These are phyloP conservation scores for Pantala flavescens DNA, from an alignment of 1,140 invertebrate genomes.

Conservation along the genomic window DNA sequence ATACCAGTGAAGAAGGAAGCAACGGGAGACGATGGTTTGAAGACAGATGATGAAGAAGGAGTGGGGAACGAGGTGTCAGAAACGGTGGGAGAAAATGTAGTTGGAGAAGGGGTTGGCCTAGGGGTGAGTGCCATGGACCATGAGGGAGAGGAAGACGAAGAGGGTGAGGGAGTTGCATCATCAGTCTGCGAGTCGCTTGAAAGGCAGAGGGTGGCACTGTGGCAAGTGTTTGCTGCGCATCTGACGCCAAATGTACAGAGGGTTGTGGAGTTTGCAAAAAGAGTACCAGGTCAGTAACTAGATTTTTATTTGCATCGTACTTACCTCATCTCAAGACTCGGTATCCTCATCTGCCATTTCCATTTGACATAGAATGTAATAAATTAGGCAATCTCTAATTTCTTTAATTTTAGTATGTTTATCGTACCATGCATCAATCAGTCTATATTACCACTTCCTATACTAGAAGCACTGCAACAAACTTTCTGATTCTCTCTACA, in stretches of 20 bases:
- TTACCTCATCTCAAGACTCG: too few species aligned
- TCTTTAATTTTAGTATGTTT: too few species aligned
- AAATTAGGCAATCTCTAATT: too few species aligned
- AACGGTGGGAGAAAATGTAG: neutral
- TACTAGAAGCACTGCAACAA: too few species aligned
- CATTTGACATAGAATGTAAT: too few species aligned
- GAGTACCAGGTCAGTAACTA: constrained; percentile 54
- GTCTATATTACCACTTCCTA: too few species aligned
- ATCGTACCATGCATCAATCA: too few species aligned
- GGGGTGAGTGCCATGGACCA: neutral
- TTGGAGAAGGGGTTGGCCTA: neutral
- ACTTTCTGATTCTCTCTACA: too few species aligned
- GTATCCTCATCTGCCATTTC: too few species aligned
- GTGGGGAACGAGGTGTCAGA: neutral
- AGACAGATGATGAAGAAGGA: neutral
- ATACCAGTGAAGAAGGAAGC: too few species aligned
- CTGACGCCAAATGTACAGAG: constrained; percentile 79
- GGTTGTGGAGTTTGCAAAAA: constrained; percentile 88
- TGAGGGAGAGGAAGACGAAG: constrained; percentile 38
- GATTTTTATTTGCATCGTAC: too few species aligned
- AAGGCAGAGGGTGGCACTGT: constrained; percentile 46
- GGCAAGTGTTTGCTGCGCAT: constrained; percentile 60
- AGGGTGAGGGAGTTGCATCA: constrained; percentile 47
- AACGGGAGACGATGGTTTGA: too few species aligned
- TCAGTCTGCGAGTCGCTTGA: constrained; percentile 55